Base-by-base conservation (phyloP, 2,888 invertebrate species). In the Aethes cnicana region DNA sequence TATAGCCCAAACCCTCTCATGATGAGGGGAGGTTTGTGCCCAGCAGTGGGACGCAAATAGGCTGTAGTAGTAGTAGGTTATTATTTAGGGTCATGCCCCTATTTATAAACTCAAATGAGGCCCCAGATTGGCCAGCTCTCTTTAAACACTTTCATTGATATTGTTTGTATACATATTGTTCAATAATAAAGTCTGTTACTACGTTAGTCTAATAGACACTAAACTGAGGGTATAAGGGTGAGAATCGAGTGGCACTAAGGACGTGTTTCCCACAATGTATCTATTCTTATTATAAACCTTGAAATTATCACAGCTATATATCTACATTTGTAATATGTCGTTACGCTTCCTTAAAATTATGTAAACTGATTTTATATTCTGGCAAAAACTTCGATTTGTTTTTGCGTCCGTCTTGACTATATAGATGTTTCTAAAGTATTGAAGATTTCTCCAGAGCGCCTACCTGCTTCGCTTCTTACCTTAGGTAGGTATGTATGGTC, bases 341-440 rank as follows among this genome's bases (percentile, higher is more conserved):
- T 9, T 39, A 44, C 33, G 49, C 54, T 54, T 54, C 49, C 49
- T 43, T 28, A 28, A 47, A 44, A 49, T 48, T 49, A 49, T 46
- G 54, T 54, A 44, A 37, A 33, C 14, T 36, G 42, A 28, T 47
- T 43, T 42, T 41, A 43, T 43, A 25, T 23, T 48, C 42, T 43
- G 16, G 30, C 30, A 32, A 44, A 43, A 47, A 43, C 44, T 54
- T 54, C 30, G 36, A 44, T 44, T 26, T 47, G 36, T 39, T 41
- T 48, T 39, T 37, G 32, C 26, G 44, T n/a, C n/a, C 37, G 25
- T 39, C 46, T 20, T 44, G 28, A 46, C 37, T 20, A 30, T 46
- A 43, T 52, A 46, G 50, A 32, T 52, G 36, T 36, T 37, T 18
- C 50, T 14, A 21, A 32, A 30, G 23, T 30, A 44, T 43, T 42